Evolutionary conservation across 2,888 invertebrate genomes (phyloP).

Genomic region (Chalcosyrphus nemorum): DNA sequence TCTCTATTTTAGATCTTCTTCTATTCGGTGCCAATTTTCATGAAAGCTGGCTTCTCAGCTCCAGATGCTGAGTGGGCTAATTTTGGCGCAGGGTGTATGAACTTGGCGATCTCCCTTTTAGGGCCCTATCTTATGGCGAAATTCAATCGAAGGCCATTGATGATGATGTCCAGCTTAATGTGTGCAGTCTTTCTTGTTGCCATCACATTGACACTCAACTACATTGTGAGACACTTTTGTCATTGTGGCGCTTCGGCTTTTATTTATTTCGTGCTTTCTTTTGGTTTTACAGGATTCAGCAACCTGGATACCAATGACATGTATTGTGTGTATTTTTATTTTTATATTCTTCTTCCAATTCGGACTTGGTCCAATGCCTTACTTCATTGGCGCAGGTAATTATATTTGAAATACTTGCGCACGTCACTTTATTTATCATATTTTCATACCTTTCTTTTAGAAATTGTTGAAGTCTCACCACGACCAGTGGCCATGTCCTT

Average conservation of each 20-base stretch:
- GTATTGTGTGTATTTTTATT: constrained; percentile 86
- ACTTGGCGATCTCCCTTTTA: constrained; percentile 85
- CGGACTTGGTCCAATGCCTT: constrained; percentile 93
- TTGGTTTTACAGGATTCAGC: constrained; percentile 82
- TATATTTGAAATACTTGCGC: too few species aligned
- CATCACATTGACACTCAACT: constrained; percentile 85
- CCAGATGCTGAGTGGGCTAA: constrained; percentile 87
- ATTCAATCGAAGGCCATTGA: constrained; percentile 86
- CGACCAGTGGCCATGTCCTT: constrained; percentile 92
- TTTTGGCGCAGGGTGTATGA: constrained; percentile 88
- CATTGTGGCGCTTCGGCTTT: not conserved
- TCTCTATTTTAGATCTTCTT: constrained; percentile 84
- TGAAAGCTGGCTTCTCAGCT: constrained; percentile 86
- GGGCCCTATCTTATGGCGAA: constrained; percentile 86
- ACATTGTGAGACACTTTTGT: constrained; percentile 84
- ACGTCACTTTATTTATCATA: too few species aligned
- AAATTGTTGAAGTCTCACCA: constrained; percentile 91
- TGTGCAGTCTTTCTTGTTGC: constrained; percentile 84
- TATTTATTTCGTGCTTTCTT: not conserved
- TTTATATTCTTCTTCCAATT: constrained; percentile 91
- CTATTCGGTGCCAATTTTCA: constrained; percentile 90
- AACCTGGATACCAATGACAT: constrained; percentile 87
- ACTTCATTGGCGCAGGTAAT: constrained; percentile 90
- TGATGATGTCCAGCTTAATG: constrained; percentile 85
- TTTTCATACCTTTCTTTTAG: too few species aligned